phyloP scores from a whole-genome alignment of 2,113 vertebrate genomes.

The Heterocephalus glaber region DNA sequence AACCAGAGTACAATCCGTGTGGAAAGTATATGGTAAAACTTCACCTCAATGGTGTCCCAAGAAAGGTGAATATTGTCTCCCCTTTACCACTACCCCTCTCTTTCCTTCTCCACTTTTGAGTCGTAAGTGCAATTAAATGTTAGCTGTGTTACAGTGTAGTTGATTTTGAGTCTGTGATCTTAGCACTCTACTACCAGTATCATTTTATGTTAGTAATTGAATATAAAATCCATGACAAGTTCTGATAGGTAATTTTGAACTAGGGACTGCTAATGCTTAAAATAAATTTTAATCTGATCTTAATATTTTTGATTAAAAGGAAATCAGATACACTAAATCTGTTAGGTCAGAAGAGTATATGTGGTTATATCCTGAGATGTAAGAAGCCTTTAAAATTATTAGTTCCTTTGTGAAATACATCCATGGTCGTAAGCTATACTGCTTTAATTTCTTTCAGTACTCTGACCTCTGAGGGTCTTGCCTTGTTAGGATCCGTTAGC shows the following conservation, averaged over 20 bases:
- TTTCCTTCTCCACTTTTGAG: background rate
- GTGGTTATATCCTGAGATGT: background rate
- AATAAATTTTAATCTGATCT: slow-evolving; percentile 10
- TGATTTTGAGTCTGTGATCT: slow-evolving; percentile 48
- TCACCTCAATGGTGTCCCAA: slow-evolving; percentile 97
- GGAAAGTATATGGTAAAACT: slow-evolving; percentile 99
- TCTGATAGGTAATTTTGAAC: slow-evolving; percentile 30
- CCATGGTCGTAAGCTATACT: background rate
- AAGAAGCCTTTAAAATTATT: slow-evolving; percentile 21
- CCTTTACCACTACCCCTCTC: background rate
- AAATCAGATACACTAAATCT: background rate
- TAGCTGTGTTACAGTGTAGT: slow-evolving; percentile 4
- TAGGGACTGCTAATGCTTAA: slow-evolving; percentile 32
- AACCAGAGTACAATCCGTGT: slow-evolving; percentile 98
- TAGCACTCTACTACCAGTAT: background rate
- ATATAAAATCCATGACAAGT: slow-evolving; percentile 34
- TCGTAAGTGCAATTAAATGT: slow-evolving; percentile 43
- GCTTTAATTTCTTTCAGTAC: background rate
- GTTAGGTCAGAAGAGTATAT: background rate
- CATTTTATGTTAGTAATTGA: slow-evolving; percentile 37
- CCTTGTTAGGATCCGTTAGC: background rate
- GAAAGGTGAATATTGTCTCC: slow-evolving; percentile 89
- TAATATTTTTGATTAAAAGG: slow-evolving; percentile 6
- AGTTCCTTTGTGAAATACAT: slow-evolving; percentile 44
- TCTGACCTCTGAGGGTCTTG: background rate